phyloP scores from a whole-genome alignment of 2,888 invertebrate genomes.

The Teleiodes luculella region DNA sequence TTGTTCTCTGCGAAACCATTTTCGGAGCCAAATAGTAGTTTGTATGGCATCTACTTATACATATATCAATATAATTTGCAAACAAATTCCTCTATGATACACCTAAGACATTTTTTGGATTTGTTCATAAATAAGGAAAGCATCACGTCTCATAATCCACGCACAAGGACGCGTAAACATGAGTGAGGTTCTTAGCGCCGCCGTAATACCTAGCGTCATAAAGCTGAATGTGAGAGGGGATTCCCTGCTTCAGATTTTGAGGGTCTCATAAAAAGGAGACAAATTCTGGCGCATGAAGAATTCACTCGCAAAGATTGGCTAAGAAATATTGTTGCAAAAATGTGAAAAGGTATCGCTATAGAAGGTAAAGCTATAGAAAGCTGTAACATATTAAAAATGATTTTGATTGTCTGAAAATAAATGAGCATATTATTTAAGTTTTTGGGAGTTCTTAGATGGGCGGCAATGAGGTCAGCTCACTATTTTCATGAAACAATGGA shows the following conservation, averaged over 20 bases:
- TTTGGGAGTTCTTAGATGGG: slow-evolving; percentile 31
- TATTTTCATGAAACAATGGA: slow-evolving; percentile 50
- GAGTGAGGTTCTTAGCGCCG: slow-evolving; percentile 65
- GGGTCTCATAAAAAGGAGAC: slow-evolving; percentile 24
- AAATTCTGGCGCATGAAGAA: slow-evolving; percentile 9
- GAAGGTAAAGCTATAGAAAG: no score
- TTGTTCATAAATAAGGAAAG: slow-evolving; percentile 61
- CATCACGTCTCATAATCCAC: slow-evolving; percentile 71
- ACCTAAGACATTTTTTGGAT: slow-evolving; percentile 49
- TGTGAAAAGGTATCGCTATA: neutral
- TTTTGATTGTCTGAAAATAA: neutral
- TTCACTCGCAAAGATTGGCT: neutral
- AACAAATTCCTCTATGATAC: slow-evolving; percentile 48
- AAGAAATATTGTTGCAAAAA: neutral
- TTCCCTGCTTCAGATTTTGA: slow-evolving; percentile 32
- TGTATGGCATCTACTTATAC: slow-evolving; percentile 44
- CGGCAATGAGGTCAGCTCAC: slow-evolving; percentile 40
- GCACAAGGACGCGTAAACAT: slow-evolving; percentile 68
- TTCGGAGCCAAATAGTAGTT: slow-evolving; percentile 6
- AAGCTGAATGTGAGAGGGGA: slow-evolving; percentile 57
- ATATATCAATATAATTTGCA: slow-evolving; percentile 65
- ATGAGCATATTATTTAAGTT: neutral
- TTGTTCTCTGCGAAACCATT: slow-evolving; percentile 6
- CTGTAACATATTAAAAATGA: no score
- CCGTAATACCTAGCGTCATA: slow-evolving; percentile 65